Evolutionary conservation across 2,113 vertebrate species (phyloP).

Genomic region (Montifringilla adamsi): DNA sequence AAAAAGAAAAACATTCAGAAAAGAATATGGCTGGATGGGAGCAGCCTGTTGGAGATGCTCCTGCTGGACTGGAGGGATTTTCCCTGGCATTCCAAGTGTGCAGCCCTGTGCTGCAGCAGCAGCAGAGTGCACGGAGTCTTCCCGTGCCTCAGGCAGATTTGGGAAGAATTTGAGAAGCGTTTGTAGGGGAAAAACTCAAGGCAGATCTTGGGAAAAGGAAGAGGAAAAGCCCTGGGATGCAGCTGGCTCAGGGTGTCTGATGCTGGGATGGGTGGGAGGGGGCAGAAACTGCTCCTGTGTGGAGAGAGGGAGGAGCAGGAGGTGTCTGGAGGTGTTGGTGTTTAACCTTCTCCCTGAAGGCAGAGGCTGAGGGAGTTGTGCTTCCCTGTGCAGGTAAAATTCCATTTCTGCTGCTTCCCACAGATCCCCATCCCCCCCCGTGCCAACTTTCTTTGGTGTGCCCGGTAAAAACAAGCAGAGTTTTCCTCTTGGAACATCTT

Average conservation of each 20-base stretch:
- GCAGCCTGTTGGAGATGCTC: background rate
- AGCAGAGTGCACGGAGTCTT: background rate
- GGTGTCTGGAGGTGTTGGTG: accelerated
- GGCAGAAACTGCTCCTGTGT: background rate
- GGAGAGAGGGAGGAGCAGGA: background rate
- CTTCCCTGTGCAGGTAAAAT: background rate
- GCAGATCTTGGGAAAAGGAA: background rate
- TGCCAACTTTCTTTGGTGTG: background rate
- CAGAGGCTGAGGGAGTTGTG: background rate
- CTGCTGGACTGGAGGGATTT: background rate
- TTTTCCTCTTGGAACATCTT: background rate
- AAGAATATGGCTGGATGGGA: background rate
- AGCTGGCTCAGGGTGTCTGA: accelerated
- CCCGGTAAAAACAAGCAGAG: background rate
- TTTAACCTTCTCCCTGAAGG: background rate
- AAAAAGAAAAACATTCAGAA: background rate
- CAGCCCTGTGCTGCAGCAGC: background rate
- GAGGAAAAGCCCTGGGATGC: background rate
- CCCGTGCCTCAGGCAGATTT: accelerated
- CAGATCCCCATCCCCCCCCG: background rate
- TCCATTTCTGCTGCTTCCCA: background rate
- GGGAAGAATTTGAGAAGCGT: background rate
- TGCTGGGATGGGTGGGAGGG: background rate
- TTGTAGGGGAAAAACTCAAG: accelerated
- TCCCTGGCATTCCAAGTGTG: background rate